phyloP scores from a whole-genome alignment of 2,888 invertebrate species.

The Chrysotoxum bicinctum region DNA sequence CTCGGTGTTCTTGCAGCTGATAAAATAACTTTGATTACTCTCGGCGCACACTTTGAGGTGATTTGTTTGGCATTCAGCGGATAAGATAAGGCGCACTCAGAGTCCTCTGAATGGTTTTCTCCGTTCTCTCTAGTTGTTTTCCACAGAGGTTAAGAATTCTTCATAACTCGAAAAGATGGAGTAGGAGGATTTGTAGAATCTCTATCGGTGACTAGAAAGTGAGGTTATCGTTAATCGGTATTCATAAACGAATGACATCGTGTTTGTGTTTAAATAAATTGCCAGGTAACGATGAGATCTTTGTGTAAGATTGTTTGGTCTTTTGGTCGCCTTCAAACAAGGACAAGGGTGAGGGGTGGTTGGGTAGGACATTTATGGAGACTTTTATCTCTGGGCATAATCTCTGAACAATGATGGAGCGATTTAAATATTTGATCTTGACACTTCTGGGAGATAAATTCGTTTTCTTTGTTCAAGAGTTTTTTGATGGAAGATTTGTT shows the following conservation, averaged over 20 bases:
- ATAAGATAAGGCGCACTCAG: conserved; percentile 52
- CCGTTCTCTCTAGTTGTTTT: conserved; percentile 14
- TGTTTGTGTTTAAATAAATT: conserved; percentile 60
- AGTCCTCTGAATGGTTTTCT: conserved; percentile 16
- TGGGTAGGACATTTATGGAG: conserved; percentile 7
- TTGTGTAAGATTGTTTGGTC: conserved; percentile 6
- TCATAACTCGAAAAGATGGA: conserved; percentile 17
- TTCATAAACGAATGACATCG: conserved; percentile 51
- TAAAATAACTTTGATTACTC: conserved; percentile 61
- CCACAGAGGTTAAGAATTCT: conserved; percentile 44
- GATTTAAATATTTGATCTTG: conserved; percentile 54
- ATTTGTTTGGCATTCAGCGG: conserved; percentile 69
- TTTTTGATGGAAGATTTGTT: not conserved
- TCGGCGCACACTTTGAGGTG: conserved; percentile 58
- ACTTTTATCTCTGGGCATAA: not conserved
- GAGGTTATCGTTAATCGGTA: conserved; percentile 48
- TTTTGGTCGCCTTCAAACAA: not conserved
- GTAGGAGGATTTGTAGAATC: not conserved
- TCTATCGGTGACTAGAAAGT: not conserved
- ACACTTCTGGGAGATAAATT: conserved; percentile 40
- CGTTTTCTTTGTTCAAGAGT: conserved; percentile 6
- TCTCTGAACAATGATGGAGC: conserved; percentile 44
- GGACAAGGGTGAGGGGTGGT: not conserved
- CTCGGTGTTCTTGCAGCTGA: conserved; percentile 42
- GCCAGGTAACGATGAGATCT: conserved; percentile 48